A percentile compares a stretch with the other conserved stretches of the same genome.
Evolutionary conservation across 1,140 invertebrate genomes (phyloP).

Genomic region (Drosophila varians): DNA sequence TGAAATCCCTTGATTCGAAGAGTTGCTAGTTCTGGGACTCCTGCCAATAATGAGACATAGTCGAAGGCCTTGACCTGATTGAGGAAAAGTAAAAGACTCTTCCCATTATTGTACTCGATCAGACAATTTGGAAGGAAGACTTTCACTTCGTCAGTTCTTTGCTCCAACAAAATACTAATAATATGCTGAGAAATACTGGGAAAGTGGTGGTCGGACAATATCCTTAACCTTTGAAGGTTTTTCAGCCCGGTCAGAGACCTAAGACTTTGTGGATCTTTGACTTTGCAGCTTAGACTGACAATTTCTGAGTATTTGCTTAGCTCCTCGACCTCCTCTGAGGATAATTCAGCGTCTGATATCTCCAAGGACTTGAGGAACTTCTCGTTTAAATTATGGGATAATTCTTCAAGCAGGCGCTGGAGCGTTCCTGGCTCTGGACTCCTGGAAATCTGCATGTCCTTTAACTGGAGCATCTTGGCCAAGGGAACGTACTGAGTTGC

Average conservation of each 20-base stretch:
- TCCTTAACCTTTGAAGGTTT: neutral
- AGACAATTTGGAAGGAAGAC: neutral
- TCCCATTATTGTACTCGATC: neutral
- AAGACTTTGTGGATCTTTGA: too few relatives aligned
- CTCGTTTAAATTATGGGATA: neutral
- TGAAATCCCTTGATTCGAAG: neutral
- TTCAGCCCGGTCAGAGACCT: too few relatives aligned
- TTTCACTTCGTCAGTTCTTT: neutral
- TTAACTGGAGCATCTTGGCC: neutral
- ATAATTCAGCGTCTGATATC: neutral
- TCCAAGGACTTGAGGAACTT: neutral
- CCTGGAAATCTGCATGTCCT: neutral
- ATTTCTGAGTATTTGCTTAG: too few relatives aligned
- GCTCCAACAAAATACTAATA: neutral
- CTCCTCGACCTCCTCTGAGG: neutral
- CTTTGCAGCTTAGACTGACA: too few relatives aligned
- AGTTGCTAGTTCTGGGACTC: neutral
- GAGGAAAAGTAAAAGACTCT: neutral
- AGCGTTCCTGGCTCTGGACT: slow-evolving; percentile 1
- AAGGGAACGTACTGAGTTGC: slow-evolving; percentile 8
- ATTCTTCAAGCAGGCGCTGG: neutral
- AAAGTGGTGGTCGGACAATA: neutral
- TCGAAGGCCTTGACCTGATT: neutral
- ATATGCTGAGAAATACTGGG: neutral
- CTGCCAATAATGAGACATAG: neutral